A percentile compares a stretch with the other conserved stretches of the same genome.
These are phyloP conservation scores for Pseudobourletiella spinata DNA, from an alignment of 1,140 invertebrate genomes.

Conservation along the genomic window DNA sequence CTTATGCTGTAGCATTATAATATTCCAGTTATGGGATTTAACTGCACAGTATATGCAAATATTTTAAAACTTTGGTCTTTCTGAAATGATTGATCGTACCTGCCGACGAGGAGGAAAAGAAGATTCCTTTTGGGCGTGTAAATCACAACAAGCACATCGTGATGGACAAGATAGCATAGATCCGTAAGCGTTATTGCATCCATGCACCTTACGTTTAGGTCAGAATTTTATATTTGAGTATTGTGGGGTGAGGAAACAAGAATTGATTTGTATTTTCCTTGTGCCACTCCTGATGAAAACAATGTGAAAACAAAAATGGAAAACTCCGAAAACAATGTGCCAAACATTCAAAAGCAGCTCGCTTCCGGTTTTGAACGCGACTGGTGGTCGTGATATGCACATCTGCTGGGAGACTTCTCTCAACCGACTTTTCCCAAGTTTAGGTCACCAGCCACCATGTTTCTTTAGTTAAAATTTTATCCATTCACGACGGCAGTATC, in stretches of 20 bases:
- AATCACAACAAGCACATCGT: conserved; percentile 99
- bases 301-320: no score
- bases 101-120: conserved; percentile 57
- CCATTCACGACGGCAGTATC: background rate
- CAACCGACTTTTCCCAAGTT: no score
- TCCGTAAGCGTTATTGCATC: conserved; percentile 53
- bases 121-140: conserved; percentile 81
- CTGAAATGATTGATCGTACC: conserved; percentile 72
- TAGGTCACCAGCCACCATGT: no score
- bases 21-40: no score
- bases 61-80: no score
- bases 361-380: conserved; percentile 74
- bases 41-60: no score
- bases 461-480: no score
- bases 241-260: no score
- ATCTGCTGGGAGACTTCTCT: conserved; percentile 10
- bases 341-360: conserved; percentile 57
- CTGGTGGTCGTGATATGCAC: conserved; percentile 66
- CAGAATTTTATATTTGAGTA: no score
- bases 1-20: no score
- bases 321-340: conserved; percentile 43
- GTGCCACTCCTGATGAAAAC: conserved; percentile 48
- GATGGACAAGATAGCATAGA: conserved; percentile 83
- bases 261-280: no score
- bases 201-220: no score